Percentiles rank a stretch among this genome's conserved stretches.
Conservation (phyloP, 92 coral and sea anemone species). For the Heliopora coerulea region DNA sequence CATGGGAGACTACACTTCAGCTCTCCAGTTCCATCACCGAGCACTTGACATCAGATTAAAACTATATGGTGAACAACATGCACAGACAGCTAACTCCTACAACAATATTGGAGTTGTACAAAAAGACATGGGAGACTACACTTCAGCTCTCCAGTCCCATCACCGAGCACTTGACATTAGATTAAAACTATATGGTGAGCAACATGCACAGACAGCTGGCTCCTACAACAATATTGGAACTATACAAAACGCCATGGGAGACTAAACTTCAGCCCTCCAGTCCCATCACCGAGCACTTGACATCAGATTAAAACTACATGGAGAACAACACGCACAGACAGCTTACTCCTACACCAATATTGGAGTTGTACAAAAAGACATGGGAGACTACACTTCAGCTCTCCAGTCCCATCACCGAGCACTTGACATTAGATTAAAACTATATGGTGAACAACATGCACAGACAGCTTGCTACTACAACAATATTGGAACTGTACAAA, state of each 20-base stretch:
- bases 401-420: conserved; percentile 1
- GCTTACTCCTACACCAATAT: conserved; percentile 1
- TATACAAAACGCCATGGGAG: not conserved
- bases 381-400: conserved; percentile 11
- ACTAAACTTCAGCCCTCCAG: conserved; percentile 8
- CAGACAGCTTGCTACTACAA: conserved; percentile 16
- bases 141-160: conserved; percentile 3
- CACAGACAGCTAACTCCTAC: too few relatives aligned
- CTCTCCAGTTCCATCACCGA: not conserved
- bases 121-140: too few relatives aligned
- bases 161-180: conserved; percentile 31
- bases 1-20: conserved; percentile 1
- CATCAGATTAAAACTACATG: too few relatives aligned
- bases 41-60: conserved; percentile 20
- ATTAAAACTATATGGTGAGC: conserved; percentile 16
- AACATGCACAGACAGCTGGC: conserved; percentile 24
- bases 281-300: not conserved
- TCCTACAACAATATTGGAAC: conserved; percentile 32
- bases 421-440: not conserved
- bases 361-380: not conserved
- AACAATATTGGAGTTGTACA: too few relatives aligned
- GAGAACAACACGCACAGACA: conserved; percentile 4
- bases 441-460: conserved; percentile 27
- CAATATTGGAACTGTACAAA: not conserved
- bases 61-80: not conserved